Conservation (phyloP, 2,797 vertebrate genomes). For the Pteronotus mesoamericanus region DNA sequence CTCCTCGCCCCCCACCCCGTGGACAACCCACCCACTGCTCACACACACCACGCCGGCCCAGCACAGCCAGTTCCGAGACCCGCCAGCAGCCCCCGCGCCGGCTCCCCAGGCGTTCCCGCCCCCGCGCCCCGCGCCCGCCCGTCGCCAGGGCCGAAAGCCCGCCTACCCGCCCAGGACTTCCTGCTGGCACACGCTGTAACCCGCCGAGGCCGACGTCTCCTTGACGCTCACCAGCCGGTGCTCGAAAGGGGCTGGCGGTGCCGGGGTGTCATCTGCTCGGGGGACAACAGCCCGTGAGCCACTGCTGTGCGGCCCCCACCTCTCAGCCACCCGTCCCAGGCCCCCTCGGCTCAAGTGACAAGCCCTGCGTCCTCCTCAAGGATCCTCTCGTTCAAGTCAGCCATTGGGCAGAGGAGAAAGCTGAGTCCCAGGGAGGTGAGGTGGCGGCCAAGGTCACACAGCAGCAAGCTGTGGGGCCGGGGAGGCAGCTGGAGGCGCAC, state of each 20-base stretch:
- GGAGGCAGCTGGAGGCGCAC: background rate
- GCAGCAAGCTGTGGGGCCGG: background rate
- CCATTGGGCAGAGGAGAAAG: background rate
- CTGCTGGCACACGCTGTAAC: conserved; percentile 83
- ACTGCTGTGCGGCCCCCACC: background rate
- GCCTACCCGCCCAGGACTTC: conserved; percentile 90
- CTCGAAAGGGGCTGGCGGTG: conserved; percentile 88
- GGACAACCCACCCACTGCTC: rapidly evolving
- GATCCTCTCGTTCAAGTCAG: background rate
- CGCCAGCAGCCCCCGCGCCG: rapidly evolving
- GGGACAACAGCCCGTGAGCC: background rate
- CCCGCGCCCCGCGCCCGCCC: background rate
- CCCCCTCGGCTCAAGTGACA: background rate
- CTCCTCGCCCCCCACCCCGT: background rate
- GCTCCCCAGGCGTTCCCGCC: background rate
- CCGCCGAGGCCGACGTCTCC: conserved; percentile 80
- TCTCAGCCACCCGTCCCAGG: background rate
- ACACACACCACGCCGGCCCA: background rate
- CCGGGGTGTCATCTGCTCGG: conserved; percentile 87
- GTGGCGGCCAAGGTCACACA: background rate
- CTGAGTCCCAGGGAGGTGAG: background rate
- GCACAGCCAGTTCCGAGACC: background rate
- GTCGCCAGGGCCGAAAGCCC: rapidly evolving
- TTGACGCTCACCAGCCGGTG: conserved; percentile 88
- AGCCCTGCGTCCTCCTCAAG: background rate